phyloP scores from a whole-genome alignment of 2,113 vertebrate species.

The Lepus europaeus region DNA sequence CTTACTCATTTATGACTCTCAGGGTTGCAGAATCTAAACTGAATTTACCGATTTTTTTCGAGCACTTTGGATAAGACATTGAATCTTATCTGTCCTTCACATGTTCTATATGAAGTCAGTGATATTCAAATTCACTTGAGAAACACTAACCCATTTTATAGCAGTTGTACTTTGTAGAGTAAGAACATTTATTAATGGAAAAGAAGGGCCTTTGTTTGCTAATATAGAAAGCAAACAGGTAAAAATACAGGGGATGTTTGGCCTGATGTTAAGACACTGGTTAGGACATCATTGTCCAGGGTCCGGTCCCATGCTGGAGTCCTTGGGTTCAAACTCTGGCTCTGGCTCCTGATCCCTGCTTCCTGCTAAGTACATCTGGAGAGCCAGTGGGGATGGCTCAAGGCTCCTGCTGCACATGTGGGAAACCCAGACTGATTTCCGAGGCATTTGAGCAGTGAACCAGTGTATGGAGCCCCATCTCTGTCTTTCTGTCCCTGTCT shows the following conservation, averaged over 20 bases:
- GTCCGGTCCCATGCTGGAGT: no score
- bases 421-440: no score
- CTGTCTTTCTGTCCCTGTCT: no score
- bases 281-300: no score
- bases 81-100: not conserved
- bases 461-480: no score
- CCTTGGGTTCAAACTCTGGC: no score
- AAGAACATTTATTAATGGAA: not conserved
- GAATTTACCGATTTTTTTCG: not conserved
- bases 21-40: not conserved
- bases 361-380: no score
- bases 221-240: not conserved
- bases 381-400: no score
- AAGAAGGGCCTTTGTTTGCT: not conserved
- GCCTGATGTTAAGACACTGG: no score
- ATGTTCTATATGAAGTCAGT: not conserved
- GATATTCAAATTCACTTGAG: not conserved
- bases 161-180: not conserved
- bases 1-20: not conserved
- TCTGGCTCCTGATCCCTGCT: no score
- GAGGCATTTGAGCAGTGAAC: no score
- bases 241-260: not conserved
- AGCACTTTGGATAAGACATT: not conserved
- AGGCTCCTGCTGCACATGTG: no score
- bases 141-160: not conserved